Evolutionary conservation across 2,113 vertebrate genomes (phyloP), one percentile per base, ranked within the genome.

Genomic region (Patagioenas fasciata): DNA sequence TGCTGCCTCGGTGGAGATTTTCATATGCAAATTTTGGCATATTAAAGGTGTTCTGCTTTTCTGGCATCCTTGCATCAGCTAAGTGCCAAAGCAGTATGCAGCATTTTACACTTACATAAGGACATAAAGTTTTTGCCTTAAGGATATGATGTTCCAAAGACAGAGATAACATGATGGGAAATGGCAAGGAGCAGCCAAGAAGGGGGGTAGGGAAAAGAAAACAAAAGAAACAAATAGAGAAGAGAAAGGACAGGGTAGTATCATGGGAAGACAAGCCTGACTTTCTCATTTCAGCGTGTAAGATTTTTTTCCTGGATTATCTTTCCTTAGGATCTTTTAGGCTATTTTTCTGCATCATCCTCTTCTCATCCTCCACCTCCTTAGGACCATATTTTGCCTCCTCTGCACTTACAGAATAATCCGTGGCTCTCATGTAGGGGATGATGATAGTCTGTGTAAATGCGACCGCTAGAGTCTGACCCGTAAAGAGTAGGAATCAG

Each of bases 121-220:
- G 58, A 95, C 74, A 91, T 93, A 77, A 87, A 79, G 74, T 50
- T 91, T 89, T 96, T 95, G 84, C 96, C 94, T 95, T 40, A 53
- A 96, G 95, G 95, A 91, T 95, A 94, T 65, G 40, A 61, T 91
- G 93, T 89, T 95, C 84, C 66, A 77, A 69, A 95, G 70, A 38
- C 84, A 87, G 77, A 80, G 61, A 77, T 70, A 96, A 91, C 58
- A 60, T 94, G 81, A 95, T 94, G 78, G 67, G 93, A 95, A 94
- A 87, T 66, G 93, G 95, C 93, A 96, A 87, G 84, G 14, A 95
- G 70, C 89, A 79, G 66, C 69, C 44, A 44, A 91, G 66, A 94
- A 87, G 28, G 13, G 5, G 32, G 11, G 6, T 25, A 64, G 53
- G 34, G 34, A 79, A 78, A 89, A 79, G 42, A 44, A 89, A 89